Percentiles rank a stretch among this genome's conserved stretches.
phyloP scores from a whole-genome alignment of 2,113 vertebrate species.

The Tamias sibiricus region DNA sequence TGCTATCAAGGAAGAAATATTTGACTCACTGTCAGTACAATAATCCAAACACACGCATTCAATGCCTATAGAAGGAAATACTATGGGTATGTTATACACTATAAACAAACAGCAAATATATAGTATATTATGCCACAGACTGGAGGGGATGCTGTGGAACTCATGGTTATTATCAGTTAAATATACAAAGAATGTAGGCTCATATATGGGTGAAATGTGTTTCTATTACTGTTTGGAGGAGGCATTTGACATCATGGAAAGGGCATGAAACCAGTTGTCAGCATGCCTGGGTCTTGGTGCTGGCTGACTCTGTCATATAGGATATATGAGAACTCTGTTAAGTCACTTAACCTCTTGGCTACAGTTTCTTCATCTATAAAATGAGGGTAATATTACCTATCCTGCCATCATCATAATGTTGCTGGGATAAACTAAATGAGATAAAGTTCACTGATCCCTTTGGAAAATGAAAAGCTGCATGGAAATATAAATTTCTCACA shows the following conservation, averaged over 20 bases:
- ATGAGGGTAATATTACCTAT: neutral
- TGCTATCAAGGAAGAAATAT: neutral
- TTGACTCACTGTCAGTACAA: neutral
- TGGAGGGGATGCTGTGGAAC: neutral
- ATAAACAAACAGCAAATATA: neutral
- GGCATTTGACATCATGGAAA: neutral
- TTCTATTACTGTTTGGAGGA: slow-evolving; percentile 32
- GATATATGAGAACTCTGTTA: slow-evolving; percentile 10
- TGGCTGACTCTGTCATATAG: neutral
- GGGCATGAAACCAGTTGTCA: neutral
- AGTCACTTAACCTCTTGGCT: neutral
- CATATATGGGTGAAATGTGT: neutral
- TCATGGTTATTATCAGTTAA: neutral
- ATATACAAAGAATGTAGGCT: neutral
- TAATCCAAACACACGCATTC: neutral
- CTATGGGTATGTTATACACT: neutral
- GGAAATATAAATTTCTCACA: neutral
- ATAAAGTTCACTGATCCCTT: neutral
- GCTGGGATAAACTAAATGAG: neutral
- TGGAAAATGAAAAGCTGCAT: slow-evolving; percentile 47
- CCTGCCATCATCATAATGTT: neutral
- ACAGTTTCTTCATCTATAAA: slow-evolving; percentile 25
- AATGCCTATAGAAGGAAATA: neutral
- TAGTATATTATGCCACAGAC: neutral
- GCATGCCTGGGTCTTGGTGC: neutral